Conservation (phyloP, 2,797 vertebrate genomes). For the Ciconia nigra region DNA sequence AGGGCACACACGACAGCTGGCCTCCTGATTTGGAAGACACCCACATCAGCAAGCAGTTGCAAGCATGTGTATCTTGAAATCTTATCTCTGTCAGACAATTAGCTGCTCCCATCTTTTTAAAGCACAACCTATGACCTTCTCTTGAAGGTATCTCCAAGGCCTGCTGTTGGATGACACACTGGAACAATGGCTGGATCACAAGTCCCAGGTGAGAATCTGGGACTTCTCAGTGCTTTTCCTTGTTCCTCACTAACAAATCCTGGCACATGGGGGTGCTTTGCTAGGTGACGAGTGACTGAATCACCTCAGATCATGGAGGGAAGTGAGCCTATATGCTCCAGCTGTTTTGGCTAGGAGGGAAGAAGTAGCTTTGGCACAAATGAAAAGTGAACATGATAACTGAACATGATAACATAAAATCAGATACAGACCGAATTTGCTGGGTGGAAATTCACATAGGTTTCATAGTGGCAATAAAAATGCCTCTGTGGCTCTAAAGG, state of each 20-base stretch:
- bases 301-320: neutral
- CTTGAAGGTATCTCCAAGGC: neutral
- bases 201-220: neutral
- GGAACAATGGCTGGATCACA: neutral
- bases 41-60: neutral
- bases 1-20: fast-evolving
- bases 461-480: neutral
- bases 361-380: neutral
- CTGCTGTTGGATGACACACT: neutral
- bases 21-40: neutral
- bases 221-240: neutral
- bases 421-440: neutral
- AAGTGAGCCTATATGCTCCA: fast-evolving
- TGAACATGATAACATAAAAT: too few species aligned
- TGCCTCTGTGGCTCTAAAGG: neutral
- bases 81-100: neutral
- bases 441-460: neutral
- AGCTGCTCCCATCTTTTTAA: neutral
- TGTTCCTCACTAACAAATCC: neutral
- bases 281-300: neutral
- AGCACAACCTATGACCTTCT: neutral
- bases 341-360: neutral
- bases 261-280: neutral
- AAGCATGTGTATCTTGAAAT: neutral
- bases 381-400: neutral